A percentile compares a stretch with the other conserved stretches of the same genome.
These are phyloP conservation scores for Eremophila alpestris DNA, from an alignment of 2,797 vertebrate genomes.

Conservation along the genomic window DNA sequence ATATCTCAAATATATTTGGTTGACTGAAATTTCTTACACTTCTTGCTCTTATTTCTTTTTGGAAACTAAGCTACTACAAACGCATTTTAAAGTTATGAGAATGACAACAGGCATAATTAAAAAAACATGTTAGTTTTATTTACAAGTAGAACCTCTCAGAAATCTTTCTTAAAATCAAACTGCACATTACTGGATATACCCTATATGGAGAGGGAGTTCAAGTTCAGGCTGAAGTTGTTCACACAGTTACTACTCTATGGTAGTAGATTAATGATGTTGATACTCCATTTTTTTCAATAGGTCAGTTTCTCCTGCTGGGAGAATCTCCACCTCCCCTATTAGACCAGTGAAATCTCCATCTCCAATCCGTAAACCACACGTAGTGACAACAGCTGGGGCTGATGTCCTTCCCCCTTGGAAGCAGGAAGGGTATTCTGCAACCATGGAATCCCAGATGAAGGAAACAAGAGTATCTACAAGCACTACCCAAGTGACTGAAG, in stretches of 20 bases:
- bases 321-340: constrained; percentile 88
- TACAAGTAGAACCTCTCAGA: neutral
- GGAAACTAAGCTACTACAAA: neutral
- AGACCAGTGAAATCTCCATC: constrained; percentile 92
- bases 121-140: neutral
- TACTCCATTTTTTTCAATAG: constrained; percentile 67
- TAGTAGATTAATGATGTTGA: neutral
- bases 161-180: neutral
- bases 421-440: constrained; percentile 81
- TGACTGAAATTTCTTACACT: neutral
- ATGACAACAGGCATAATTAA: neutral
- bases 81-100: neutral
- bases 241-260: neutral
- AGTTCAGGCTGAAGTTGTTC: neutral
- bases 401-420: constrained; percentile 95
- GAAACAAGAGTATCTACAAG: constrained; percentile 78
- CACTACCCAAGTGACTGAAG: constrained; percentile 80
- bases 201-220: neutral
- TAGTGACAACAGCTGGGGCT: constrained; percentile 41
- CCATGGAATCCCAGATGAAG: constrained; percentile 79
- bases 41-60: neutral
- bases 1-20: neutral
- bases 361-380: constrained; percentile 81
- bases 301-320: constrained; percentile 88
- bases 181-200: neutral